Evolutionary conservation across 2,888 invertebrate genomes (phyloP), one percentile per base, ranked within the genome.

Genomic region (Automeris io): DNA sequence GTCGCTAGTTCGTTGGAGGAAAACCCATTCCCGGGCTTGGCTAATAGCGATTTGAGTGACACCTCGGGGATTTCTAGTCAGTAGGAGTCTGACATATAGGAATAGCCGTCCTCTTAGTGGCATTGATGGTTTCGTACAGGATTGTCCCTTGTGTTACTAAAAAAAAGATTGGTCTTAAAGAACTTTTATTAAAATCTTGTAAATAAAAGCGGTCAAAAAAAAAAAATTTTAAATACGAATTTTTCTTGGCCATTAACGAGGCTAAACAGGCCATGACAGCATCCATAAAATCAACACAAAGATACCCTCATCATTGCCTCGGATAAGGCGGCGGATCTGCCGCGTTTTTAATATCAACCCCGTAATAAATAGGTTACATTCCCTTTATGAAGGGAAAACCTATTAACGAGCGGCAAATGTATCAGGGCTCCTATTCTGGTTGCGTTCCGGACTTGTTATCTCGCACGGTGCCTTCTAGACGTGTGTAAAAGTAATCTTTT

Each of bases 321-420:
- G 69, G 64, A 71, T 74, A 72, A 69, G 61, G 66, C 58, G 57
- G 58, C 61, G 57, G 67, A 71, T 80, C 81, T 85, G 83, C 59
- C 61, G 57, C 67, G 71, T 80, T 82, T 85, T 85, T 85, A 85
- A 85, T 85, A 85, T 81, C 70, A 68, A 61, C 70, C 67, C 72
- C 64, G 76, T 82, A 82, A 86, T 85, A 85, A 85, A 86, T 85
- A 81, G 82, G 83, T 81, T 79, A 66, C 80, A 83, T 85, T 83
- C 82, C 71, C 80, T 77, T 85, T 85, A 81, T 83, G 83, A 82
- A 80, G 77, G 79, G 71, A 83, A 82, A 82, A 81, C 80, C 79
- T 85, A 85, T 85, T 83, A 85, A 83, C 81, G 76, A 75, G 65
- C 70, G 69, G 54, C 64, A 70, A 80, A 83, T 77, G 81, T 83